phyloP scores from a whole-genome alignment of 1,140 invertebrate species.

The Ceratosolen solmsi region DNA sequence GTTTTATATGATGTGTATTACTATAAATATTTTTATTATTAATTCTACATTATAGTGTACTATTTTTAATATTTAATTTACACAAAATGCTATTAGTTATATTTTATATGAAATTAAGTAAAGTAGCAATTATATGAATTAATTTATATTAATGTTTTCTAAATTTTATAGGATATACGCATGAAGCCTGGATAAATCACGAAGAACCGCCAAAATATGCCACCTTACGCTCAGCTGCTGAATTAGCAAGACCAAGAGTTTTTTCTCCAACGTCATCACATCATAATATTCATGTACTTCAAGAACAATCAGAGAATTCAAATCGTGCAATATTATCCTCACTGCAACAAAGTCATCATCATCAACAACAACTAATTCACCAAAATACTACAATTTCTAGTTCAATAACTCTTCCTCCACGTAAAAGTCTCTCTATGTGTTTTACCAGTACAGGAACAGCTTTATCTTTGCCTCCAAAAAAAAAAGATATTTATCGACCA shows the following conservation, averaged over 20 bases:
- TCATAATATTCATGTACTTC: slow-evolving; percentile 37
- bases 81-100: too few relatives aligned
- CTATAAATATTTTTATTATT: too few relatives aligned
- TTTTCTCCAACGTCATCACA: slow-evolving; percentile 54
- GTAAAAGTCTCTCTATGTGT: slow-evolving; percentile 84
- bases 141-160: not conserved
- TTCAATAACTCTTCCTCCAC: slow-evolving; percentile 69
- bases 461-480: slow-evolving; percentile 86
- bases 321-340: slow-evolving; percentile 52
- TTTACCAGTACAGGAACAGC: slow-evolving; percentile 88
- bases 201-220: slow-evolving; percentile 78
- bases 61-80: too few relatives aligned
- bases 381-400: slow-evolving; percentile 54
- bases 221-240: slow-evolving; percentile 78
- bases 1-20: too few relatives aligned
- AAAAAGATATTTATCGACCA: slow-evolving; percentile 90
- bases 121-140: too few relatives aligned
- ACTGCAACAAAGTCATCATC: slow-evolving; percentile 56
- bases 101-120: too few relatives aligned
- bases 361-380: slow-evolving; percentile 65
- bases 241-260: slow-evolving; percentile 66
- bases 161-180: slow-evolving; percentile 66
- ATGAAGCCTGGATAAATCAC: slow-evolving; percentile 71
- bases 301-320: slow-evolving; percentile 51
- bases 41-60: too few relatives aligned